Evolutionary conservation across 37 sponge, comb jelly and placozoan species (phyloP), one percentile per base, ranked within the genome.

Genomic region (Ianthella basta): DNA sequence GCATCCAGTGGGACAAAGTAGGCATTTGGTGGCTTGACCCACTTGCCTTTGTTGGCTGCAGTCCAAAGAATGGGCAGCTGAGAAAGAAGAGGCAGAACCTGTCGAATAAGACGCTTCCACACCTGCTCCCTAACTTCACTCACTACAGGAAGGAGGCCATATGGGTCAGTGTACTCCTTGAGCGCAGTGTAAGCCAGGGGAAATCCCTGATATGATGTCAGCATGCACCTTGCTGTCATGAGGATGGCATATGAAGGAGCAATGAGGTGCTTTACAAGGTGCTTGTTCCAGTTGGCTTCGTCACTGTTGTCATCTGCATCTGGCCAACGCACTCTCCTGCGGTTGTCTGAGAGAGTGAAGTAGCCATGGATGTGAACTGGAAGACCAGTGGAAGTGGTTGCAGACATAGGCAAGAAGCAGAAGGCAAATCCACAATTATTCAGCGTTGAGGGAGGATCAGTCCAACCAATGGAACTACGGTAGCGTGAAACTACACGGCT

Each of bases 351-450:
- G 4, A 95, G 90, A 38, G 88, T 60, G 61, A 95, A 95, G 68
- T 91, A 95, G 55, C 96, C 96, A 84, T 95, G 96, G 24, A 95
- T 53, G 38, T 90, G 85, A 66, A 92, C 87, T 18, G 96, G 96
- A n/a, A 89, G 75, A 12, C 78, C 78, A 41, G 78, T 75, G 15
- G 63, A 39, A 72, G 82, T 87, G 15, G 41, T 68, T 0, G 72
- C 75, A 40, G 96, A 87, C 41, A 95, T 77, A 8, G 96, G 96
- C n/a, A 95, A 87, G 83, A 95, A 95, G 50, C 96, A 95, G 75
- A 89, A 95, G 4, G 88, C 88, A 55, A 82, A 83, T 0, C 95
- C 95, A 75, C 61, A 39, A 23, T 33, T 50, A 55, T 68, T 44
- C 78, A 75, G 54, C 1, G 78, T 75, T 19, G 78, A 6, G 40